A percentile compares a stretch with the other conserved stretches of the same genome.
Evolutionary conservation across 2,797 vertebrate species (phyloP).

Genomic region (Cirrhinus mrigala): DNA sequence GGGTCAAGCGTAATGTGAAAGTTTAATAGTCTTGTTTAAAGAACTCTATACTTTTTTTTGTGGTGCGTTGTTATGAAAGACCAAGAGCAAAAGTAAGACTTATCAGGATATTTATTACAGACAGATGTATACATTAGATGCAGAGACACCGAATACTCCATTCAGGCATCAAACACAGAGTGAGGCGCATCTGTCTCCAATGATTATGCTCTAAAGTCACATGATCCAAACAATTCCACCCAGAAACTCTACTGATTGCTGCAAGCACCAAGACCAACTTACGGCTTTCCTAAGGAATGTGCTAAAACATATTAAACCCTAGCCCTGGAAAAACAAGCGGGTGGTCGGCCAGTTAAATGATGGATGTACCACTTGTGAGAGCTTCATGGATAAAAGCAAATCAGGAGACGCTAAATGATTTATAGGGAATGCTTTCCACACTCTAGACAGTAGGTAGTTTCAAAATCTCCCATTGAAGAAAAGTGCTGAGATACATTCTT

Average conservation of each 20-base stretch:
- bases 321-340: constrained; percentile 14
- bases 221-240: constrained; percentile 14
- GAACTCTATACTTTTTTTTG: background rate
- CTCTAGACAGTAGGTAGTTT: constrained; percentile 31
- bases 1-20: background rate
- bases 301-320: constrained; percentile 6
- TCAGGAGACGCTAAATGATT: background rate
- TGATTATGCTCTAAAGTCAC: constrained; percentile 17
- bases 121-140: constrained; percentile 53
- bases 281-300: constrained; percentile 33
- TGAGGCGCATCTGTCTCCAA: background rate
- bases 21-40: background rate
- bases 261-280: constrained; percentile 4
- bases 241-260: background rate
- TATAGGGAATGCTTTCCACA: constrained; percentile 21
- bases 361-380: background rate
- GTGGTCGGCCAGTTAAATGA: background rate
- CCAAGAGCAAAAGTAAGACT: constrained; percentile 17
- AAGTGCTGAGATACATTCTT: constrained; percentile 35
- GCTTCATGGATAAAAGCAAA: background rate
- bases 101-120: constrained; percentile 57
- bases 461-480: constrained; percentile 27
- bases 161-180: constrained; percentile 32
- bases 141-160: constrained; percentile 29
- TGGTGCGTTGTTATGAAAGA: background rate